phyloP scores from a whole-genome alignment of 2,888 invertebrate species.

The Epinotia nisella region DNA sequence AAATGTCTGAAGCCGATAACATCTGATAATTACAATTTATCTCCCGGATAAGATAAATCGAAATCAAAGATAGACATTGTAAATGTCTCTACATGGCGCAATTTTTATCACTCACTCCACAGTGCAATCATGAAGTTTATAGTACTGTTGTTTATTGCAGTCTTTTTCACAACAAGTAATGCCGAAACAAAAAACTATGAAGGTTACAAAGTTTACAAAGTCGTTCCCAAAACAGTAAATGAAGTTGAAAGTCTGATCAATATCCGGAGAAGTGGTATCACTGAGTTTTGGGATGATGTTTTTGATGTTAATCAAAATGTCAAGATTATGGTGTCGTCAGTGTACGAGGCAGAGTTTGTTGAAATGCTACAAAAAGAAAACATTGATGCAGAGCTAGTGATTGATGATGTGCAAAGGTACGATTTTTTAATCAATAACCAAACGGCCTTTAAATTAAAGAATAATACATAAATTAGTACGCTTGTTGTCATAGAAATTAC shows the following conservation, averaged over 20 bases:
- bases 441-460: not conserved
- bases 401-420: slow-evolving; percentile 70
- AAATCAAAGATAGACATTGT: not conserved
- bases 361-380: slow-evolving; percentile 48
- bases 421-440: slow-evolving; percentile 41
- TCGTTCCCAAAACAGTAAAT: slow-evolving; percentile 74
- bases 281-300: slow-evolving; percentile 71
- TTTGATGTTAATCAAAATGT: slow-evolving; percentile 64
- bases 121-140: slow-evolving; percentile 54
- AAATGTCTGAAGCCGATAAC: slow-evolving; percentile 9
- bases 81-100: slow-evolving; percentile 1
- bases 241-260: slow-evolving; percentile 77
- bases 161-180: slow-evolving; percentile 46
- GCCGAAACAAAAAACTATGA: slow-evolving; percentile 71
- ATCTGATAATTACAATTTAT: slow-evolving; percentile 17
- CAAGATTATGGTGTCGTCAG: slow-evolving; percentile 66
- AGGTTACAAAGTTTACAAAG: slow-evolving; percentile 85
- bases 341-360: slow-evolving; percentile 56
- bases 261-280: slow-evolving; percentile 67
- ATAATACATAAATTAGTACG: not conserved
- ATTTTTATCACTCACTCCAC: slow-evolving; percentile 24
- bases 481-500: not conserved
- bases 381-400: slow-evolving; percentile 57
- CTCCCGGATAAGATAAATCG: slow-evolving; percentile 28
- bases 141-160: slow-evolving; percentile 49